A percentile compares a stretch with the other conserved stretches of the same genome.
These are phyloP conservation scores for Rhinolophus sinicus DNA, from an alignment of 2,113 vertebrate species.

Conservation along the genomic window DNA sequence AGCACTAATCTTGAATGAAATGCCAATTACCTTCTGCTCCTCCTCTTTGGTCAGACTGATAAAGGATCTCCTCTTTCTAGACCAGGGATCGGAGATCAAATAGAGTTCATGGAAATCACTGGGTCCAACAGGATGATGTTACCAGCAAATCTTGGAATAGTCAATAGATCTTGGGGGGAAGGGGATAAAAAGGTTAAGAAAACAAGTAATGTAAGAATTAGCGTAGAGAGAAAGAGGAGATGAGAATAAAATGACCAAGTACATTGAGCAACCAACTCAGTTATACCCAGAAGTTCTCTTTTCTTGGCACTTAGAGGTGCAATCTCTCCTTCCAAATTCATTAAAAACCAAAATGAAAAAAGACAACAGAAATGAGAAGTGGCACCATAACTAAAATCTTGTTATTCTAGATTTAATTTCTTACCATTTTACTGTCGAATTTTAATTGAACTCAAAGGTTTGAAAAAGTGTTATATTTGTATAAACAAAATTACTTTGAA, in stretches of 20 bases:
- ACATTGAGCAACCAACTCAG: neutral
- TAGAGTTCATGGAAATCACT: neutral
- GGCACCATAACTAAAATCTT: neutral
- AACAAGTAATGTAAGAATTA: neutral
- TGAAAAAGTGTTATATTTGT: neutral
- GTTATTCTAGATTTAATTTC: neutral
- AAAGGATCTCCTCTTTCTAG: neutral
- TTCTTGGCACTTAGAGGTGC: neutral
- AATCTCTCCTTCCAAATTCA: neutral
- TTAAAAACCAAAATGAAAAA: neutral
- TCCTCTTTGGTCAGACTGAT: neutral
- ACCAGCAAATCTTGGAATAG: neutral
- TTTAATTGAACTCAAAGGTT: conserved; percentile 11
- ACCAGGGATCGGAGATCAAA: neutral
- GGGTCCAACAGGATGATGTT: neutral
- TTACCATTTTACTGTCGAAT: neutral
- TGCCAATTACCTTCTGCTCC: neutral
- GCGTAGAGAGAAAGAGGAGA: neutral
- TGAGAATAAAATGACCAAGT: neutral
- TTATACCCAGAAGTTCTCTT: neutral
- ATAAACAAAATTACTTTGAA: conserved; percentile 10
- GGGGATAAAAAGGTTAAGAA: neutral
- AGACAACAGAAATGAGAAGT: neutral
- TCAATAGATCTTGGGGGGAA: neutral
- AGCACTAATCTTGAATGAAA: neutral